A percentile compares a stretch with the other conserved stretches of the same genome.
phyloP scores from a whole-genome alignment of 2,888 invertebrate species.

The Ferrisia virgata region DNA sequence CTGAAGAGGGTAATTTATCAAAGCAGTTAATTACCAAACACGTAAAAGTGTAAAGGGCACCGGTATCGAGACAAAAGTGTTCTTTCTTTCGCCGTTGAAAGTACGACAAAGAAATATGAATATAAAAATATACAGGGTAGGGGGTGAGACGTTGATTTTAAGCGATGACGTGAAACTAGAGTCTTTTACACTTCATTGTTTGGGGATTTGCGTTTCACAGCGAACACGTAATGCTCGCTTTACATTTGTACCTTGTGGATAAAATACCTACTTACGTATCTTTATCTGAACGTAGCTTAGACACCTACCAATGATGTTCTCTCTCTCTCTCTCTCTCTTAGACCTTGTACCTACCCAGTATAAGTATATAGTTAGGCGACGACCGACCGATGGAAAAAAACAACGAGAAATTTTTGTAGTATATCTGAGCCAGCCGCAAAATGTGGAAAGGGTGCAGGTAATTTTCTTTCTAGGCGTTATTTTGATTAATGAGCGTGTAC shows the following conservation, averaged over 20 bases:
- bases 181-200: constrained; percentile 15
- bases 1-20: constrained; percentile 10
- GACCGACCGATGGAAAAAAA: not conserved
- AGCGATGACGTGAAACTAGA: not conserved
- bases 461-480: not conserved
- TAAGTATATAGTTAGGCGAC: not conserved
- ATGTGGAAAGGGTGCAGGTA: not conserved
- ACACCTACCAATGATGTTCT: too few species aligned
- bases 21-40: constrained; percentile 1
- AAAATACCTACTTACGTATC: not conserved
- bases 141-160: not conserved
- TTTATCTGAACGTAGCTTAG: too few species aligned
- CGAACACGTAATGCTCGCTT: not conserved
- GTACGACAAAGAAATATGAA: not conserved
- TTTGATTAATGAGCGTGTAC: not conserved
- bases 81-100: not conserved
- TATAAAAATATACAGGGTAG: not conserved
- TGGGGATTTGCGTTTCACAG: not conserved
- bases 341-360: too few species aligned
- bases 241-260: not conserved
- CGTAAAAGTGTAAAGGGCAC: not conserved
- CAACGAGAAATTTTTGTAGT: too few species aligned
- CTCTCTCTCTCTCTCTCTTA: too few species aligned
- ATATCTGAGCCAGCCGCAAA: not conserved
- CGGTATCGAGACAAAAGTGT: not conserved